Base-by-base conservation (phyloP, 2,888 invertebrate species). In the Drosophila greeni region DNA sequence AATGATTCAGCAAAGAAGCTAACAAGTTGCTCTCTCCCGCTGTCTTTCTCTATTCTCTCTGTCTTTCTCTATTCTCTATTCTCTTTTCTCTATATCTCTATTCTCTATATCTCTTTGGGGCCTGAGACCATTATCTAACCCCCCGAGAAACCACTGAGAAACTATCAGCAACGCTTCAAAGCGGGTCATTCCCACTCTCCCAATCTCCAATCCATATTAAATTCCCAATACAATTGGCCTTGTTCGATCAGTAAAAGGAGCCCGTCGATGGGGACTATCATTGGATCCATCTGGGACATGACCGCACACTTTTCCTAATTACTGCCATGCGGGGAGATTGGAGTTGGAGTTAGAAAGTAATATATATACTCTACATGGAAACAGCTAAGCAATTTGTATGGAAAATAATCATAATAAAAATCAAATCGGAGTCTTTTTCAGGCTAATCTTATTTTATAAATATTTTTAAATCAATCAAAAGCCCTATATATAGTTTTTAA, bases 101-200 rank as follows among this genome's bases (percentile, higher is more conserved):
- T 40, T n/a, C 20, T 4, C 31, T 7, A 14, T 55, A n/a, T 39
- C 45, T 47, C 7, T 47, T 58, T 16, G 34, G 34, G 49, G 23
- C 18, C 33, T 20, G 34, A 49, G 42, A 36, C 61, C 29, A 42
- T 60, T 45, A 45, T 60, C 55, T 39, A 20, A 12, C 39, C 54
- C 5, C 11, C 20, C 31, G 20, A 14, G 23, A 42, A 45, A 7
- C n/a, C 42, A 12, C 11, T 31, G 20, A 14, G 23, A 42, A 45
- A 7, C n/a, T 24, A 12, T 8, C 34, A 23, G 16, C 16, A 6
- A 5, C 4, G 43, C 53, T 20, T 24, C 11, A 18, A 39, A 45
- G 36, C 59, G 31, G 37, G 60, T 60, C 59, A 39, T 60, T 60
- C 43, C 45, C 59, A 59, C n/a, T 60, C 59, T 34, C 59, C 59